Evolutionary conservation across 2,797 vertebrate genomes (phyloP), one percentile per base, ranked within the genome.

Genomic region (Menidia menidia): DNA sequence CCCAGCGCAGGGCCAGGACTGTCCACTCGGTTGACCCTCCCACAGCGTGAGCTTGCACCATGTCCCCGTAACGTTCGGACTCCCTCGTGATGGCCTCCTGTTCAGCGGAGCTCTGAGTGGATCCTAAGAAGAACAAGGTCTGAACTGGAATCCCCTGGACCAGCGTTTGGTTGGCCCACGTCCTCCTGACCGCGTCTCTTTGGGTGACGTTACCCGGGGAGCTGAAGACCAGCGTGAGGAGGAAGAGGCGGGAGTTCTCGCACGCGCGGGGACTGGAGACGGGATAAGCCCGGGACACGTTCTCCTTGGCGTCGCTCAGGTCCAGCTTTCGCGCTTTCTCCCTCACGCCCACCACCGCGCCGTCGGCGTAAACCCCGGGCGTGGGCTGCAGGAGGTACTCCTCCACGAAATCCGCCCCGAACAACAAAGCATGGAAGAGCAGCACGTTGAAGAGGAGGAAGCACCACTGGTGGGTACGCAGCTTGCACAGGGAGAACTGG

Each of bases 391-490:
- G 90, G 71, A 98, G 95, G 52, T 97, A 98, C 71, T 98, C 94
- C 85, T 98, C 97, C 5, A 98, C 90, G 19, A 98, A 90, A 79
- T 98, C 96, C 0, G 95, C 95, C 5, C 97, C 97, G 0, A 98
- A 98, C 65, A 99, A 83, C 90, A 98, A 85, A 25, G 91, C 66
- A 0, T 98, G 97, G 89, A 98, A 97, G 9, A 98, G 95, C 30
- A 96, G 33, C 66, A 97, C 59, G 0, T 97, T 98, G 82, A 96
- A 98, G 64, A 98, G 88, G 41, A 99, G 92, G 88, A 98, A 98
- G 64, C 97, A 97, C 96, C 96, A 98, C 88, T 98, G 97, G 81
- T 97, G 96, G 50, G 95, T 97, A n/a, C 94, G 94, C 60, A 98
- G 91, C 78, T 94, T 94, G 89, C 95, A 96, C 80, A 93, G 88